phyloP scores from a whole-genome alignment of 1,140 invertebrate genomes.

The Chlorops oryzae region DNA sequence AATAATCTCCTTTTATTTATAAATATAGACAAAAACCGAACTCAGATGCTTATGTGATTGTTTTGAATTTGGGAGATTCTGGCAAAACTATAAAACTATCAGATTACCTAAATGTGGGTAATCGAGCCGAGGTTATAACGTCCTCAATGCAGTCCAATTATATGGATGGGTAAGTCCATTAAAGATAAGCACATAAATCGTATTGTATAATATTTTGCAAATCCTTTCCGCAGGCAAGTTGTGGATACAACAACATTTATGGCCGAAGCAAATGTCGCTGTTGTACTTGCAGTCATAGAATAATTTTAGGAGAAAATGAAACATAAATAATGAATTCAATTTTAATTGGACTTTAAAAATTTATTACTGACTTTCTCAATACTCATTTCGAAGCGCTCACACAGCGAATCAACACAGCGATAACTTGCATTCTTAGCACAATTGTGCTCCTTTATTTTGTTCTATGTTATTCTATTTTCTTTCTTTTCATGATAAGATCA shows the following conservation, averaged over 20 bases:
- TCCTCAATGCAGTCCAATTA: conserved; percentile 12
- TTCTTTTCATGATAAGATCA: too few relatives aligned
- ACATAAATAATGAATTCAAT: too few relatives aligned
- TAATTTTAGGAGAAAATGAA: too few relatives aligned
- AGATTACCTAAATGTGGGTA: conserved; percentile 61
- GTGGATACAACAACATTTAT: conserved; percentile 9
- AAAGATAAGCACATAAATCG: background rate
- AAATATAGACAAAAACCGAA: background rate
- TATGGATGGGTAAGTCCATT: conserved; percentile 11
- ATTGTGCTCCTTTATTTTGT: too few relatives aligned
- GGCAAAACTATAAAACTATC: conserved; percentile 47
- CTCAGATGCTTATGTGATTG: conserved; percentile 10
- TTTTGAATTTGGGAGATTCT: conserved; percentile 11
- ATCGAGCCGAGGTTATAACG: conserved; percentile 11
- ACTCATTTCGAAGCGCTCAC: too few relatives aligned
- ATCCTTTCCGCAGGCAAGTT: conserved; percentile 10
- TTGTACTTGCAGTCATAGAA: too few relatives aligned
- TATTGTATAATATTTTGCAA: background rate
- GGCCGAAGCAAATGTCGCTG: conserved; percentile 11
- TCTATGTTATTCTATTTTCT: too few relatives aligned
- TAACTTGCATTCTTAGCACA: too few relatives aligned
- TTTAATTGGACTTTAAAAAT: too few relatives aligned
- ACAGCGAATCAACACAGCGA: too few relatives aligned
- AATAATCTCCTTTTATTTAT: too few relatives aligned
- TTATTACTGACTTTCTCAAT: too few relatives aligned